phyloP scores from a whole-genome alignment of 2,113 vertebrate species.

The Phalacrocorax pelagicus region DNA sequence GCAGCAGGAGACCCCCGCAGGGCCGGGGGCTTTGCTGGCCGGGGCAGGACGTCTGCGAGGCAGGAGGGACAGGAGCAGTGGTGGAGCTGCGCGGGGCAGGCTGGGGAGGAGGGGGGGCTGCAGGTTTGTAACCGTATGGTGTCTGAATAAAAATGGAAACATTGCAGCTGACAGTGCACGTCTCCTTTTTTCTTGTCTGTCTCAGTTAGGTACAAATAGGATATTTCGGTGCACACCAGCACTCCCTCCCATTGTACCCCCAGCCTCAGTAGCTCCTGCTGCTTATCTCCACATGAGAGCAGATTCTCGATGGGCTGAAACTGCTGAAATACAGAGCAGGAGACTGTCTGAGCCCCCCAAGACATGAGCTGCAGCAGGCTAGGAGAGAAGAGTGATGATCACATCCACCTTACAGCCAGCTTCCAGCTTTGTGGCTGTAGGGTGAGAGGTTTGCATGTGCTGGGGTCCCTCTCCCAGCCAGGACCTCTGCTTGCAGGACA shows the following conservation, averaged over 20 bases:
- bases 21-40: fast-evolving
- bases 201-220: not conserved
- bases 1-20: not conserved
- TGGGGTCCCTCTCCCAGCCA: not conserved
- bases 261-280: not conserved
- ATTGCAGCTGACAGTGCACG: not conserved
- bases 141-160: not conserved
- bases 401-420: not conserved
- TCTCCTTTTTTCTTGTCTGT: not conserved
- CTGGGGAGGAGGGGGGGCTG: not conserved
- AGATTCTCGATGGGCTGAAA: not conserved
- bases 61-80: not conserved
- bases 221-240: not conserved
- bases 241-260: not conserved
- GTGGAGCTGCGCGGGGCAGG: fast-evolving
- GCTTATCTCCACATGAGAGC: not conserved
- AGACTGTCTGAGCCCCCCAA: not conserved
- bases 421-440: not conserved
- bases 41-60: not conserved
- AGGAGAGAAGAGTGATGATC: not conserved
- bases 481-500: not conserved
- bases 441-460: fast-evolving
- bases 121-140: not conserved
- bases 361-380: not conserved
- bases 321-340: not conserved